phyloP scores from a whole-genome alignment of 2,888 invertebrate species.

The Zaprionus obscuricornis region DNA sequence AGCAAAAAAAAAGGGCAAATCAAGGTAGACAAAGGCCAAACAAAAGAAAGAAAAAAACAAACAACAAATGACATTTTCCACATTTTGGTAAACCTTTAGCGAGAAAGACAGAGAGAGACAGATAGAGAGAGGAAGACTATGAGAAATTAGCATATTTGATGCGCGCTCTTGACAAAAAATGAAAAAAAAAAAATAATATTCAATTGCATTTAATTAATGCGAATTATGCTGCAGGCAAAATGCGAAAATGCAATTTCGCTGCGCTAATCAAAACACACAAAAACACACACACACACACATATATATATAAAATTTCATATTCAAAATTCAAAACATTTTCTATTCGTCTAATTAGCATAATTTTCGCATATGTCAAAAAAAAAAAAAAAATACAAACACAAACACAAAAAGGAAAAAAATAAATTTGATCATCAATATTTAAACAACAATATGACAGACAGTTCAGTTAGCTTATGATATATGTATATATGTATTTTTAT shows the following conservation, averaged over 20 bases:
- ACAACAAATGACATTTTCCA: constrained; percentile 29
- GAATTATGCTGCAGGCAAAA: constrained; percentile 22
- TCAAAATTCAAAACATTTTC: constrained; percentile 49
- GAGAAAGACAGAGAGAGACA: neutral
- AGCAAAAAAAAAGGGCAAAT: constrained; percentile 10
- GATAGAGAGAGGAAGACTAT: constrained; percentile 1
- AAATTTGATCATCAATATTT: constrained; percentile 54
- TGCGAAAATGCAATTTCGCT: constrained; percentile 10
- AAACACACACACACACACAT: too few species aligned
- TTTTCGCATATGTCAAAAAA: constrained; percentile 61
- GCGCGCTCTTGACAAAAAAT: too few species aligned
- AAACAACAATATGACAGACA: constrained; percentile 26
- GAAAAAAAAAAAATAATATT: too few species aligned
- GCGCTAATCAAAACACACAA: constrained; percentile 56
- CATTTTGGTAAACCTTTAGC: constrained; percentile 5
- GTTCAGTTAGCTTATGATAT: neutral
- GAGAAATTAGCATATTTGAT: constrained; percentile 68
- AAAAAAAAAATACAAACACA: too few species aligned
- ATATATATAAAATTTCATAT: too few species aligned
- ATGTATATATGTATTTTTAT: neutral
- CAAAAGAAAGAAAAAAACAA: constrained; percentile 24
- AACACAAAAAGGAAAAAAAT: constrained; percentile 5
- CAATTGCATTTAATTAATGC: constrained; percentile 55
- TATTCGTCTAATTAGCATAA: constrained; percentile 59
- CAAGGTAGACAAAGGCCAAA: constrained; percentile 13